Conservation (phyloP, 2,888 invertebrate species). For the Cepaea hortensis region DNA sequence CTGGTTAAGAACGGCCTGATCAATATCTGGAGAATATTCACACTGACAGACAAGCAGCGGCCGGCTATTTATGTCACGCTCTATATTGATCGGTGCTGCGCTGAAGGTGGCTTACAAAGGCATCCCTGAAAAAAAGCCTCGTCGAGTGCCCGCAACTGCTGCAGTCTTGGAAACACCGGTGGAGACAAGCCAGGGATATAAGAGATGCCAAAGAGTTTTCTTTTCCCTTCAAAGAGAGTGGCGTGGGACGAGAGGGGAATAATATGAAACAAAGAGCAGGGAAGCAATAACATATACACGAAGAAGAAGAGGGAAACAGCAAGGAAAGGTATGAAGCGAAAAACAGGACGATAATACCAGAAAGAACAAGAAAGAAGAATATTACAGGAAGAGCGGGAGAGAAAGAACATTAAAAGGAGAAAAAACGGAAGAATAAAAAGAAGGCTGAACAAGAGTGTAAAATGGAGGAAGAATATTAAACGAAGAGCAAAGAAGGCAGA, state of each 20-base stretch:
- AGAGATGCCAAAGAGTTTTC: neutral
- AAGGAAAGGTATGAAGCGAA: neutral
- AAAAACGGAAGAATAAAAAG: too few species aligned
- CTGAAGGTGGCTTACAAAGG: neutral
- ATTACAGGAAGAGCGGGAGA: too few species aligned
- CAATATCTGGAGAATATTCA: constrained; percentile 8
- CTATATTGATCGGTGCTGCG: neutral
- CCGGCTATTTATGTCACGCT: neutral
- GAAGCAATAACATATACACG: neutral
- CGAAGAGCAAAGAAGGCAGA: too few species aligned
- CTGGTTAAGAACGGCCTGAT: neutral
- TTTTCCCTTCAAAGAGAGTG: neutral
- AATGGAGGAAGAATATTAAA: too few species aligned
- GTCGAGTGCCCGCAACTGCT: neutral
- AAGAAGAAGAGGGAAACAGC: neutral
- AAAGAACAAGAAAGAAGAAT: too few species aligned
- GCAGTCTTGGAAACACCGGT: too few species aligned
- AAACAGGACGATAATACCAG: neutral
- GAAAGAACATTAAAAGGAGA: too few species aligned
- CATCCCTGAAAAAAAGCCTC: neutral
- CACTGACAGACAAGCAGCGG: neutral
- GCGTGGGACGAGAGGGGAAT: neutral
- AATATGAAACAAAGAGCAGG: neutral
- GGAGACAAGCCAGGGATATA: neutral
- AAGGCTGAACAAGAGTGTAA: too few species aligned